A percentile compares a stretch with the other conserved stretches of the same genome.
These are phyloP conservation scores for Uria lomvia DNA, from an alignment of 2,113 vertebrate genomes.

Conservation along the genomic window DNA sequence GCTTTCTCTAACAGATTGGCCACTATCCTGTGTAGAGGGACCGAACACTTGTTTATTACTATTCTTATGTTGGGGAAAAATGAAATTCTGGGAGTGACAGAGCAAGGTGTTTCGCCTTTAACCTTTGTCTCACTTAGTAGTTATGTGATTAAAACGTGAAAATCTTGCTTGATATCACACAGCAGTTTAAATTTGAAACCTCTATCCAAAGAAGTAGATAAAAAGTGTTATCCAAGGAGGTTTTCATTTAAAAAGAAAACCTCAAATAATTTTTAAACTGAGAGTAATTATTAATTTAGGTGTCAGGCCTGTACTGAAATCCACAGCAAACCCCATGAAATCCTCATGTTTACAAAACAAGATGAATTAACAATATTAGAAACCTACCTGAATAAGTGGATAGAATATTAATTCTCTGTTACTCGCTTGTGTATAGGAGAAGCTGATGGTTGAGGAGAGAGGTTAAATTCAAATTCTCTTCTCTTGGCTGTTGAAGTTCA, in stretches of 20 bases:
- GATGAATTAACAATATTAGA: not conserved
- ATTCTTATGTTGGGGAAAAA: not conserved
- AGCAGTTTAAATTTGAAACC: not conserved
- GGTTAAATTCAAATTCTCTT: not conserved
- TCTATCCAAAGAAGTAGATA: not conserved
- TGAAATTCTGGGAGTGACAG: not conserved
- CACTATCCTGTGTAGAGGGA: not conserved
- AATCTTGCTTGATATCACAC: not conserved
- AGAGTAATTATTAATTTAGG: not conserved
- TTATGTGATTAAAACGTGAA: not conserved
- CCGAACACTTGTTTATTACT: not conserved
- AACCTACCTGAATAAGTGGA: not conserved
- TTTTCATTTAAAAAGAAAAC: not conserved
- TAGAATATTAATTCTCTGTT: not conserved
- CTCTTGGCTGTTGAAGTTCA: not conserved
- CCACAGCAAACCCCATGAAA: not conserved
- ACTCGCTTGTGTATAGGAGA: not conserved
- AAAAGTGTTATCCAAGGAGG: not conserved
- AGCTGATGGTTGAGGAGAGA: not conserved
- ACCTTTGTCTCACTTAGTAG: not conserved
- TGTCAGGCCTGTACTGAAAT: not conserved
- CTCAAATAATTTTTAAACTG: not conserved
- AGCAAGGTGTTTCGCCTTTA: not conserved
- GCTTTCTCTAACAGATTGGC: not conserved
- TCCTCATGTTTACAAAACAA: accelerated